These are phyloP conservation scores for Hemicrepidius hirtus DNA, from an alignment of 2,888 invertebrate genomes.

Conservation along the genomic window DNA sequence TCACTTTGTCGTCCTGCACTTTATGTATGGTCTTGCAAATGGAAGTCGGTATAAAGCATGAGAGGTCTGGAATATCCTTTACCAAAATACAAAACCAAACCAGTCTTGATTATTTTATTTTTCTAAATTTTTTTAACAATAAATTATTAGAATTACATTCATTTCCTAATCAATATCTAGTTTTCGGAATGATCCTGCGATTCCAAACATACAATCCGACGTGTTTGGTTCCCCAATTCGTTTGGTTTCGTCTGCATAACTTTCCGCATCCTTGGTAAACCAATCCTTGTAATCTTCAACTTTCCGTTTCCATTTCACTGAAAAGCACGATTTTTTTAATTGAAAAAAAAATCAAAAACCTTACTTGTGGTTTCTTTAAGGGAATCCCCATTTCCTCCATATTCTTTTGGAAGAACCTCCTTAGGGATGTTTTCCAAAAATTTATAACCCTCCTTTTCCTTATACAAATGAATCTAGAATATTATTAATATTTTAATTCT, in stretches of 20 bases:
- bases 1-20: too few species aligned
- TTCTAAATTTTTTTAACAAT: too few species aligned
- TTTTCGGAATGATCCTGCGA: constrained; percentile 75
- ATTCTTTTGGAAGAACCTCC: constrained; percentile 2
- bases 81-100: too few species aligned
- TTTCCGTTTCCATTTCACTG: constrained; percentile 74
- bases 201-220: constrained; percentile 74
- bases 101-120: too few species aligned
- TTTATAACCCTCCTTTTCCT: not conserved
- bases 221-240: constrained; percentile 74
- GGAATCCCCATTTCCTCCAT: not conserved
- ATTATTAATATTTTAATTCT: not conserved
- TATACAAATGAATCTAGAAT: constrained; percentile 1
- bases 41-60: too few species aligned
- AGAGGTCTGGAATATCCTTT: too few species aligned
- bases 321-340: constrained; percentile 43
- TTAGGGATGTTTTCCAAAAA: not conserved
- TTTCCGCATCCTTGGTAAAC: constrained; percentile 73
- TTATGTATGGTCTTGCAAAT: too few species aligned
- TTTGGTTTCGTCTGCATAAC: constrained; percentile 73
- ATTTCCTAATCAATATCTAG: constrained; percentile 72
- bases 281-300: constrained; percentile 73
- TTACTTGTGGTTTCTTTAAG: not conserved
- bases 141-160: too few species aligned
- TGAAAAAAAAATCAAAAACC: not conserved